Percentiles rank a stretch among this genome's conserved stretches.
These are phyloP conservation scores for Potamarius usumacintae DNA, from an alignment of 2,113 vertebrate species.

Conservation along the genomic window DNA sequence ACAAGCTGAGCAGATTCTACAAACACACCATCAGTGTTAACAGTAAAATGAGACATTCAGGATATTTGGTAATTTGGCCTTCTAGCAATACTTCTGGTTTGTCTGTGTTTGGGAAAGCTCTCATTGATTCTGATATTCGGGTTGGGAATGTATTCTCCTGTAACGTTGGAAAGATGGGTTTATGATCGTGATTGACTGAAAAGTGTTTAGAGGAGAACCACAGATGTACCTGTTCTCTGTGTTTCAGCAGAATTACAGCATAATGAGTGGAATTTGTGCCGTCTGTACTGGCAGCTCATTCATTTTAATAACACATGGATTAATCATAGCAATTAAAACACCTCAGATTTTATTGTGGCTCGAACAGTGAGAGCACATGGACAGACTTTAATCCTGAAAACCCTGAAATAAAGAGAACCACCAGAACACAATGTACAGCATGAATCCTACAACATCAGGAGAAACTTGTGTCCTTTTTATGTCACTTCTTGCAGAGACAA, in stretches of 20 bases:
- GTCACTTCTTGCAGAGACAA: background rate
- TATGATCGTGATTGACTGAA: background rate
- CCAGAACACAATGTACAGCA: background rate
- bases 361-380: slow-evolving; percentile 1
- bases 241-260: background rate
- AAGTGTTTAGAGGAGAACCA: background rate
- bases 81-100: background rate
- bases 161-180: background rate
- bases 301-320: background rate
- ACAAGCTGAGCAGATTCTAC: background rate
- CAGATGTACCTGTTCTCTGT: background rate
- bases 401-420: background rate
- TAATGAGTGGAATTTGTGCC: background rate
- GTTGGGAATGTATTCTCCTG: background rate
- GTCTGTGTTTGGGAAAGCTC: background rate
- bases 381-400: background rate
- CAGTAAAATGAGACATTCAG: background rate
- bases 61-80: background rate
- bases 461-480: no score
- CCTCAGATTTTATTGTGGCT: background rate
- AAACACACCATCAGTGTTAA: background rate
- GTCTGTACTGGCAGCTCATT: background rate
- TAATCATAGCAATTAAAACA: background rate
- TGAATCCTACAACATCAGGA: background rate
- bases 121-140: background rate